Percentiles rank a stretch among this genome's conserved stretches.
phyloP scores from a whole-genome alignment of 2,797 vertebrate species.

The Squalus acanthias region DNA sequence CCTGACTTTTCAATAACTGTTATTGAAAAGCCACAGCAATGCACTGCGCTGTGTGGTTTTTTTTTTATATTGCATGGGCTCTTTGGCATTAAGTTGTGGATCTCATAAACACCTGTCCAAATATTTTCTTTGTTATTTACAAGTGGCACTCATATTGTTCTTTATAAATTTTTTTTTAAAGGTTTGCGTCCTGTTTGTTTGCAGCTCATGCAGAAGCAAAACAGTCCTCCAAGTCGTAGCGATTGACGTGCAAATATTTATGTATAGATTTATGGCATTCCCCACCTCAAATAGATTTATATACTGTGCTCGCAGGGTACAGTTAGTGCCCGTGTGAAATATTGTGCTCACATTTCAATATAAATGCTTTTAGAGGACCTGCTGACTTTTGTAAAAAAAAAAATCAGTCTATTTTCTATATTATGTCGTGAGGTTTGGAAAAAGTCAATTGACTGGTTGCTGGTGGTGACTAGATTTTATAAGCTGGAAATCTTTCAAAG shows the following conservation, averaged over 20 bases:
- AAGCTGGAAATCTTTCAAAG: constrained; percentile 24
- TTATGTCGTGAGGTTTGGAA: not conserved
- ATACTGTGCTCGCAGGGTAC: constrained; percentile 1
- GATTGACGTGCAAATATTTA: constrained; percentile 24
- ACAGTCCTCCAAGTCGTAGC: not conserved
- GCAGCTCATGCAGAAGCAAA: not conserved
- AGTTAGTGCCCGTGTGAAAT: constrained; percentile 6
- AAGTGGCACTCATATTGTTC: not conserved
- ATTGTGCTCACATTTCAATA: constrained; percentile 34
- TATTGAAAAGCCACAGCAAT: not conserved
- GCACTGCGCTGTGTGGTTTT: not conserved
- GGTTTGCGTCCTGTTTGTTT: not conserved
- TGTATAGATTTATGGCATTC: constrained; percentile 17
- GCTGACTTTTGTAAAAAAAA: constrained; percentile 32
- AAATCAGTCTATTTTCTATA: constrained; percentile 16
- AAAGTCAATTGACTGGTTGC: constrained; percentile 32
- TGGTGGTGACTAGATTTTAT: constrained; percentile 32
- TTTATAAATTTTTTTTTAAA: not conserved
- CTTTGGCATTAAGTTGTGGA: not conserved
- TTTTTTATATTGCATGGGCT: not conserved
- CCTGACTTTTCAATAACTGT: not conserved
- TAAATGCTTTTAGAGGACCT: not conserved
- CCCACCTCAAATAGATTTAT: constrained; percentile 28
- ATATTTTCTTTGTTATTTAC: not conserved
- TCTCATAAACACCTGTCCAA: not conserved